phyloP scores from a whole-genome alignment of 2,113 vertebrate genomes.

The Dasyurus viverrinus region DNA sequence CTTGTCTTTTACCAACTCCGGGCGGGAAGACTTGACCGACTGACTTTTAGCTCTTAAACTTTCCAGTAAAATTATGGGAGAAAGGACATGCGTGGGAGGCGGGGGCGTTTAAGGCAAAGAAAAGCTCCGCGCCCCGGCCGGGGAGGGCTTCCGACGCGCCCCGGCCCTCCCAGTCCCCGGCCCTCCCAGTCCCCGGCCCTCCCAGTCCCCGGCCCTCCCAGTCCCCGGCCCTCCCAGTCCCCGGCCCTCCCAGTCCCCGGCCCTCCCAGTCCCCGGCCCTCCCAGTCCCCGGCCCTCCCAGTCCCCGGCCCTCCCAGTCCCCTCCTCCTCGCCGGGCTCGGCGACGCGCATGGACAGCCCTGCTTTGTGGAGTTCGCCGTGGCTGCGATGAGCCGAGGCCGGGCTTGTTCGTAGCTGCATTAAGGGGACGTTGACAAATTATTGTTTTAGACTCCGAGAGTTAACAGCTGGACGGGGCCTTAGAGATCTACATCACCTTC shows the following conservation, averaged over 20 bases:
- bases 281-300: too few species aligned
- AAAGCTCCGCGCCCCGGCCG: rapidly evolving
- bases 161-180: rapidly evolving
- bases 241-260: too few species aligned
- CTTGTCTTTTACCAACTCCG: neutral
- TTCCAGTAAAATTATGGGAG: rapidly evolving
- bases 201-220: too few species aligned
- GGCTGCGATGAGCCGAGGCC: rapidly evolving
- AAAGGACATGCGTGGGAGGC: rapidly evolving
- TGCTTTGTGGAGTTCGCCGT: rapidly evolving
- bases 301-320: rapidly evolving
- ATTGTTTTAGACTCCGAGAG: neutral
- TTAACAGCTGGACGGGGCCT: neutral
- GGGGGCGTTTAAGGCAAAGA: neutral
- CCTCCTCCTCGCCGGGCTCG: too few species aligned
- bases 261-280: too few species aligned
- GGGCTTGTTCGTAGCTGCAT: neutral
- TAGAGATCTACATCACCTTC: neutral
- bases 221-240: too few species aligned
- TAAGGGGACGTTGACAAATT: neutral
- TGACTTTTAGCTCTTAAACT: neutral
- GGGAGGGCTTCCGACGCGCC: rapidly evolving
- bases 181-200: too few species aligned
- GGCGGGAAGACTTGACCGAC: too few species aligned
- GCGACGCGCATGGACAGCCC: neutral